A percentile compares a stretch with the other conserved stretches of the same genome.
phyloP scores from a whole-genome alignment of 2,888 invertebrate genomes.

The Argyresthia goedartella region DNA sequence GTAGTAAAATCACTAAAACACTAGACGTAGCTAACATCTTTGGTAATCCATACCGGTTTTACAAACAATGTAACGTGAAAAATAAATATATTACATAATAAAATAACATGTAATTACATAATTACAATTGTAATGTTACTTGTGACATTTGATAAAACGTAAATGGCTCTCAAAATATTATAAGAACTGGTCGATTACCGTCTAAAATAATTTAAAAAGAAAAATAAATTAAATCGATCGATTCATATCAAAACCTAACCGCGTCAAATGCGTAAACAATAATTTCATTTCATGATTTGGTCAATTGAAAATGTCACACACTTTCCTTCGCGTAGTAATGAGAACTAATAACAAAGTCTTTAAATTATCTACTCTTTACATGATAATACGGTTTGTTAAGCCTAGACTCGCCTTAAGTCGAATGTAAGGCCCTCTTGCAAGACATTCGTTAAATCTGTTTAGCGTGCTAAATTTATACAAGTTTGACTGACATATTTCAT shows the following conservation, averaged over 20 bases:
- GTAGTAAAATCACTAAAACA: constrained; percentile 49
- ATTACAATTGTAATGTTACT: constrained; percentile 33
- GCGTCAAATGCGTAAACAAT: constrained; percentile 8
- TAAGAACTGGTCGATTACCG: constrained; percentile 31
- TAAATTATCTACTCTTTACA: not conserved
- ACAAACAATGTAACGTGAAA: constrained; percentile 44
- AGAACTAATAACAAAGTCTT: not conserved
- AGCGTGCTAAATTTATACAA: too few species aligned
- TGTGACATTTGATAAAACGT: constrained; percentile 22
- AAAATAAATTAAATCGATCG: constrained; percentile 19
- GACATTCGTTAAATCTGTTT: not conserved
- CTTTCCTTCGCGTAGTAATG: not conserved
- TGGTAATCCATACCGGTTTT: constrained; percentile 66
- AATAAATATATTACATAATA: constrained; percentile 35
- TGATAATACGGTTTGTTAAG: not conserved
- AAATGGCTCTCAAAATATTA: not conserved
- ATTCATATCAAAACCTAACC: constrained; percentile 14
- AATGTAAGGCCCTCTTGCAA: not conserved
- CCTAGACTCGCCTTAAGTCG: not conserved
- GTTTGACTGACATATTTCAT: too few species aligned
- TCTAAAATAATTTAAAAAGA: not conserved
- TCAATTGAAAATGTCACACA: constrained; percentile 2
- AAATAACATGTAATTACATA: constrained; percentile 32
- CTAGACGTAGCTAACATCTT: constrained; percentile 63
- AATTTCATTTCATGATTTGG: constrained; percentile 3